Evolutionary conservation across 2,113 vertebrate species (phyloP).

Genomic region (Protobothrops mucrosquamatus): DNA sequence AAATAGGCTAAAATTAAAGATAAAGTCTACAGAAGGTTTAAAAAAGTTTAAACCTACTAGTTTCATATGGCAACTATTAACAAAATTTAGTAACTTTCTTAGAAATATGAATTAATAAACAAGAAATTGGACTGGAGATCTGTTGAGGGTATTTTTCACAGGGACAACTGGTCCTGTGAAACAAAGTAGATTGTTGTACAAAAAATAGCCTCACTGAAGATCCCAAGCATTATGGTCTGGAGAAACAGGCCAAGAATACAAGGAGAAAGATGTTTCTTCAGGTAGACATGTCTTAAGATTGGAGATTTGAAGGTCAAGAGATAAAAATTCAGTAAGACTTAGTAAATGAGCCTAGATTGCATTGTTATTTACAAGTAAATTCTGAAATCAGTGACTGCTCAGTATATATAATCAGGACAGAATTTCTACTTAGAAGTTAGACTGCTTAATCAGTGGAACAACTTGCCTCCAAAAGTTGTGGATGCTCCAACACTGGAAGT

Average conservation of each 20-base stretch:
- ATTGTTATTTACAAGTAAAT: background rate
- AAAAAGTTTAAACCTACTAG: background rate
- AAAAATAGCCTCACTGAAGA: background rate
- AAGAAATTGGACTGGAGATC: background rate
- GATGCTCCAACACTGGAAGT: background rate
- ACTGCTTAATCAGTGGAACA: background rate
- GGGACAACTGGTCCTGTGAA: background rate
- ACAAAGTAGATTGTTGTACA: background rate
- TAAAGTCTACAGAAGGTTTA: background rate
- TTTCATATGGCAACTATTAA: background rate
- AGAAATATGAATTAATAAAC: background rate
- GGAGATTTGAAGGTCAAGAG: background rate
- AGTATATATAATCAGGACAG: background rate
- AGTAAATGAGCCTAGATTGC: background rate
- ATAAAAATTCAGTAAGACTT: background rate
- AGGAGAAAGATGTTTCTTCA: background rate
- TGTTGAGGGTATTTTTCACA: background rate
- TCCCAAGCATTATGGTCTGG: background rate
- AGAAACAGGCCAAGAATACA: background rate
- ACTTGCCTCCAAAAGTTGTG: background rate
- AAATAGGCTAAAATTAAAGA: background rate
- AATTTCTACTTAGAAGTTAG: background rate
- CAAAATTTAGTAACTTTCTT: background rate
- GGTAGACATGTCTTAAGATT: background rate
- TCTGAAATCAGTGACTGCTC: background rate